phyloP scores from a whole-genome alignment of 2,888 invertebrate species.

The Therioaphis trifolii region DNA sequence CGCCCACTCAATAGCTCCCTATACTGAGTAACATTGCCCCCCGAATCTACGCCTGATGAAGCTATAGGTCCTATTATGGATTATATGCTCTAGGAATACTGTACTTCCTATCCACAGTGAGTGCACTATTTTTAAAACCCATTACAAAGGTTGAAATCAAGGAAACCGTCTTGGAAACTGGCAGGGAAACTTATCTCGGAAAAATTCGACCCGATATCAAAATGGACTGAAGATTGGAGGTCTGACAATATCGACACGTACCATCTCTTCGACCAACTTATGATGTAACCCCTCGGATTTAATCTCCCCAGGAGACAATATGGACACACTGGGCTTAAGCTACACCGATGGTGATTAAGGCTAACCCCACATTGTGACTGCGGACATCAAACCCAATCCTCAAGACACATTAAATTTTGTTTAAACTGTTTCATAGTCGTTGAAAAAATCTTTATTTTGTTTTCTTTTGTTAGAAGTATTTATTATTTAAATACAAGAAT shows the following conservation, averaged over 20 bases:
- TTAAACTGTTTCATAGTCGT: too few species aligned
- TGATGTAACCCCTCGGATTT: conserved; percentile 6
- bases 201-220: background rate
- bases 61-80: background rate
- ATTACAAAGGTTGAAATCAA: background rate
- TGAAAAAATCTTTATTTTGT: too few species aligned
- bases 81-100: background rate
- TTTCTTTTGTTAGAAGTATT: too few species aligned
- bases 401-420: conserved; percentile 17
- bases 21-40: background rate
- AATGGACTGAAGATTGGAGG: conserved; percentile 12
- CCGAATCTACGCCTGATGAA: background rate
- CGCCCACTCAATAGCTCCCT: too few species aligned
- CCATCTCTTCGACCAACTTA: conserved; percentile 22
- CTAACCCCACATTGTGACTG: too few species aligned
- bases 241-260: too few species aligned
- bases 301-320: conserved; percentile 31
- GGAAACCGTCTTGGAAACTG: conserved; percentile 9
- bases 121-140: background rate
- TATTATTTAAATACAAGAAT: too few species aligned
- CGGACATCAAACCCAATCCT: background rate
- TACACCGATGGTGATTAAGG: background rate
- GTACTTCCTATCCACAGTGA: background rate
- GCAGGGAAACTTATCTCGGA: background rate
- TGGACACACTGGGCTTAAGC: too few species aligned